Evolutionary conservation across 2,797 vertebrate genomes (phyloP), one percentile per base, ranked within the genome.

Genomic region (Bucorvus abyssinicus): DNA sequence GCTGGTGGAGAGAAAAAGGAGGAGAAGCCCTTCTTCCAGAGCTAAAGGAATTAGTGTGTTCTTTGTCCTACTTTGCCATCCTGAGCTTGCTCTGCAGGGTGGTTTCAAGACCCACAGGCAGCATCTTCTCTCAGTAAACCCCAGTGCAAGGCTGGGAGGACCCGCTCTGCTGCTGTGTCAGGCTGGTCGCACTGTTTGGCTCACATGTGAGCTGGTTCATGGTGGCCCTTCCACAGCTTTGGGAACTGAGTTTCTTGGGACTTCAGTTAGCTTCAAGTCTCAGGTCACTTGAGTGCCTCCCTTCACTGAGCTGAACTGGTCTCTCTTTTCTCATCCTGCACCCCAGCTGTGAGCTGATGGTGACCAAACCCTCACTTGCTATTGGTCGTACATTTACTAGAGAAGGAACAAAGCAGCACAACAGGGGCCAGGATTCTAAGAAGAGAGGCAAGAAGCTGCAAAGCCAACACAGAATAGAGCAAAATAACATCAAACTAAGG

Each of bases 181-280:
- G 29, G 30, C 57, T 27, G 30, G 24, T 38, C 38, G 34, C 5
- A 3, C 34, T 1, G 0, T 19, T 47, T 4, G 20, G 19, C 32
- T 63, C 21, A 1, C 0, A 0, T 8, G 3, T 1, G 7, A 11
- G 20, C 9, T 6, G 14, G 12, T 5, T 30, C 1, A 1, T 14
- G 9, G 20, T 24, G 18, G 53, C 23, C 52, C 56, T 42, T 59
- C 15, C 26, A 8, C 26, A 5, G 29, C 45, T 34, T 19, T 53
- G 56, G 38, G 57, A 38, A 4, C 5, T 3, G 15, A 38, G 7
- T 55, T 89, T 29, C 29, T 59, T 24, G 17, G 57, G 50, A 12
- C 29, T 19, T 14, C 32, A 12, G 77, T 8, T 65, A 2, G 1
- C 12, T 11, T 34, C 0, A 15, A 22, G n/a, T 63, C 42, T 52